Percentiles rank a stretch among this genome's conserved stretches.
Conservation (phyloP, 64 coral and sea anemone species). For the Exaiptasia diaphana region DNA sequence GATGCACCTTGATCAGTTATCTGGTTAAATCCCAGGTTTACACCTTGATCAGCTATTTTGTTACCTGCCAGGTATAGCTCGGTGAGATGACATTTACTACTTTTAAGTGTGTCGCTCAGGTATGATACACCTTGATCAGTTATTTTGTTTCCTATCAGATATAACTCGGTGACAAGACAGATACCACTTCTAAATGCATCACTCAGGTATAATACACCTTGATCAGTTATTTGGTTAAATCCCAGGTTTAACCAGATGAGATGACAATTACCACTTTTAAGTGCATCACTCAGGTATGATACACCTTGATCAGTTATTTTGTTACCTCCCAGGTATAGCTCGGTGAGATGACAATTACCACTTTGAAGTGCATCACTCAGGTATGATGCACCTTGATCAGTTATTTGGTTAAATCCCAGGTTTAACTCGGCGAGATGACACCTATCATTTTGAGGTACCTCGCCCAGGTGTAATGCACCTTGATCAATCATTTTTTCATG, state of each 20-base stretch:
- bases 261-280: neutral
- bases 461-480: neutral
- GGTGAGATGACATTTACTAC: neutral
- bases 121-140: neutral
- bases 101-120: neutral
- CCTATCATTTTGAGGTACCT: neutral
- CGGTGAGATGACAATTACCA: neutral
- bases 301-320: neutral
- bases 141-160: neutral
- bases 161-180: neutral
- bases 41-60: neutral
- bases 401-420: neutral
- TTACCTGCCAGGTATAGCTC: too few relatives aligned
- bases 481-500: neutral
- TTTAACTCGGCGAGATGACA: neutral
- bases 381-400: neutral
- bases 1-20: neutral
- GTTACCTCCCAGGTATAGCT: neutral
- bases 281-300: neutral
- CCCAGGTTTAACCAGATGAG: neutral
- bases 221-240: too few relatives aligned
- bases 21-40: neutral
- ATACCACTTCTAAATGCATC: too few relatives aligned
- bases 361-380: neutral
- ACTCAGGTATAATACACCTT: neutral